Base-by-base conservation (phyloP, 2,797 vertebrate species). In the Sebastes itinus region DNA sequence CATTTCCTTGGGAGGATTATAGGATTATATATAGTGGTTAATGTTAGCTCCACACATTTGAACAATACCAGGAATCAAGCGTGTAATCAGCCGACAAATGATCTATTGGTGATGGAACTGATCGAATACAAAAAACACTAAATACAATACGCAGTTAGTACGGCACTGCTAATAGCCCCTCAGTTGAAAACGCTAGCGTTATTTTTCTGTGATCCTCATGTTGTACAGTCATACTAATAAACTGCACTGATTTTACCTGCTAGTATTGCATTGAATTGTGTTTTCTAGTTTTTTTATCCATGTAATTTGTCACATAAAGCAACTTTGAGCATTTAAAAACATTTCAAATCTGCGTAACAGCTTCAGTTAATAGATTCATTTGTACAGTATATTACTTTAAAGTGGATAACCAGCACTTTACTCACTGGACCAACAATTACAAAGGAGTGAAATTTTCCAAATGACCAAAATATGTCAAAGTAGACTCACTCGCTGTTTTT, bases 11-110 rank as follows among this genome's bases (percentile, higher is more conserved):
- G 75, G 38, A 73, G 42, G n/a, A 78, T 72, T 80, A 65, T 49
- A 30, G 27, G 61, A 25, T 64, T 38, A 64, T 64, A 38, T 61
- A 38, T 52, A 49, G 27, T 27, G 28, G 30, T 71, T 27, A 18
- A 30, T 60, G 27, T 54, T 22, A 58, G 56, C 56, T 58, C 13
- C 56, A 58, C 56, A 58, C 25, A 25, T 58, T 27, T 58, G 56
- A 58, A n/a, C 59, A 61, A 32, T n/a, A 61, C 63, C 72, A 60
- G 35, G 46, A 71, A 74, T 70, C 42, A 73, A 73, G 55, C 2
- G 14, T 63, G 54, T 61, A 72, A 80, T 82, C 62, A 75, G 71
- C 38, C 23, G 6, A 56, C 73, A 63, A 78, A 69, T 63, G 42
- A 62, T 54, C 42, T 55, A 56, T 22, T 25, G 10, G 30, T 62